phyloP scores from a whole-genome alignment of 1,140 invertebrate genomes.

The Planococcus citri region DNA sequence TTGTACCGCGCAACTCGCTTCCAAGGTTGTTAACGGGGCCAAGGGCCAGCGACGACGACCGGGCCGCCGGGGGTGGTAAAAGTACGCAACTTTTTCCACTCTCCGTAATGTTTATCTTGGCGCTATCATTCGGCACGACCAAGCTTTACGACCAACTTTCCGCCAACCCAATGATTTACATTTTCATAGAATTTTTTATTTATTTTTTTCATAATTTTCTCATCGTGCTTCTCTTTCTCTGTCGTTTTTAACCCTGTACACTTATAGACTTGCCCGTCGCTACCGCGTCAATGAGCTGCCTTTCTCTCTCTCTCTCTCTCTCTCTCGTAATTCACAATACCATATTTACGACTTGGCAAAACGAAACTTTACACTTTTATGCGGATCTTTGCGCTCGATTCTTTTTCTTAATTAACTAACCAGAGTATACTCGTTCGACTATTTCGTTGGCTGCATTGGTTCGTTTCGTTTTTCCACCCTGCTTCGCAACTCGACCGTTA shows the following conservation, averaged over 20 bases:
- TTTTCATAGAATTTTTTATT: background rate
- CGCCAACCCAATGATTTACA: background rate
- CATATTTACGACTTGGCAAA: background rate
- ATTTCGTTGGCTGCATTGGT: no score
- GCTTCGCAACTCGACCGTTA: no score
- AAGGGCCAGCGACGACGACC: no score
- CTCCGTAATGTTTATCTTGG: background rate
- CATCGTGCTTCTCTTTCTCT: no score
- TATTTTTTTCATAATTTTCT: background rate
- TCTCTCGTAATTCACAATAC: background rate
- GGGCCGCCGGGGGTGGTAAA: background rate
- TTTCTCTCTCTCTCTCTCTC: no score
- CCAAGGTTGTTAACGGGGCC: no score
- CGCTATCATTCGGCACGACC: no score
- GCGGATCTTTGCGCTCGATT: background rate
- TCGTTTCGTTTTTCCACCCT: no score
- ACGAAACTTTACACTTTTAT: background rate
- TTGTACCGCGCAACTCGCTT: no score
- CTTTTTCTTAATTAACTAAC: background rate
- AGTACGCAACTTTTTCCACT: background rate
- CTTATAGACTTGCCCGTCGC: no score
- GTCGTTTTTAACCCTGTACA: no score
- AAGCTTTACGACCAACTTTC: background rate
- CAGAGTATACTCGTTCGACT: background rate
- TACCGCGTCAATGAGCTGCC: no score